Evolutionary conservation across 1,140 invertebrate genomes (phyloP).

Genomic region (Chironomus tepperi): DNA sequence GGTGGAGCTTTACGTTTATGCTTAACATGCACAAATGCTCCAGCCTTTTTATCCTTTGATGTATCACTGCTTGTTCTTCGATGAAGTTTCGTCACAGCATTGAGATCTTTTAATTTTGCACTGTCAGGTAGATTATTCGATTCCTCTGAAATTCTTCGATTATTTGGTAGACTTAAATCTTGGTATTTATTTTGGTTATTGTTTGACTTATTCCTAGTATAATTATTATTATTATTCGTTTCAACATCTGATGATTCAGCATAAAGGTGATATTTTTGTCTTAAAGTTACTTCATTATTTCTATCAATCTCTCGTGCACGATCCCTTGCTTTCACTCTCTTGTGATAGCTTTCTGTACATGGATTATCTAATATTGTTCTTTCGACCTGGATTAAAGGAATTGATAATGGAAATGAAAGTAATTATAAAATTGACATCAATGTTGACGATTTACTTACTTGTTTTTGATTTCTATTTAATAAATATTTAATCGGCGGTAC

Average conservation of each 20-base stretch:
- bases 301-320: constrained; percentile 45
- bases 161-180: constrained; percentile 30
- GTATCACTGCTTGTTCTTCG: constrained; percentile 47
- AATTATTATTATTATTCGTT: constrained; percentile 33
- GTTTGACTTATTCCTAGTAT: constrained; percentile 29
- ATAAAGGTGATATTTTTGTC: constrained; percentile 53
- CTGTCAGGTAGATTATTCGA: constrained; percentile 36
- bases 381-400: constrained; percentile 28
- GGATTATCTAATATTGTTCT: constrained; percentile 42
- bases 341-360: constrained; percentile 50
- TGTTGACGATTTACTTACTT: constrained; percentile 24
- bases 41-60: constrained; percentile 41
- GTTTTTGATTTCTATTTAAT: constrained; percentile 37
- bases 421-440: background rate
- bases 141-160: constrained; percentile 37
- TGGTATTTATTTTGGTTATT: constrained; percentile 32
- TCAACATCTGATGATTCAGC: constrained; percentile 33
- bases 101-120: constrained; percentile 34
- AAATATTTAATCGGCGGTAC: constrained; percentile 45
- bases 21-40: constrained; percentile 52
- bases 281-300: constrained; percentile 45
- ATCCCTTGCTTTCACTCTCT: constrained; percentile 50
- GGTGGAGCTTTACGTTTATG: constrained; percentile 63
- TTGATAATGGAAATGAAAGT: constrained; percentile 25
- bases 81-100: constrained; percentile 32